These are phyloP conservation scores for Dasyornis broadbenti DNA, from an alignment of 2,113 vertebrate species.

Conservation along the genomic window DNA sequence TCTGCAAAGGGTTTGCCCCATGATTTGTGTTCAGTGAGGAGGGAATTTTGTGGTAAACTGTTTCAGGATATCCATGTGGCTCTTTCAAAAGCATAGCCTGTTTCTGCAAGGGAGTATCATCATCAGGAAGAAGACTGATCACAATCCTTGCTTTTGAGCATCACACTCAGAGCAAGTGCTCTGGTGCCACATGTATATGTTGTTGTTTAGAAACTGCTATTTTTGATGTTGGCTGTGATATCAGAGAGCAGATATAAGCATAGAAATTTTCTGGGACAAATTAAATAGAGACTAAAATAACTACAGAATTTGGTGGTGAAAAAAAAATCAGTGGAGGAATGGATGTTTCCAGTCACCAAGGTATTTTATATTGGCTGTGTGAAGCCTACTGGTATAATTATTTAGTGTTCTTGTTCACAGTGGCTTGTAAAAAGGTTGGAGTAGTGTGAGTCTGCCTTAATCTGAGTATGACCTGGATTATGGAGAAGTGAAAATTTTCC, in stretches of 20 bases:
- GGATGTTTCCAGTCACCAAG: not conserved
- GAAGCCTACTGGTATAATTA: not conserved
- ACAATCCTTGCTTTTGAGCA: not conserved
- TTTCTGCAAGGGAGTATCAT: not conserved
- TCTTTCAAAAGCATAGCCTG: not conserved
- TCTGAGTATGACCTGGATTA: not conserved
- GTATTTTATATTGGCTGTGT: not conserved
- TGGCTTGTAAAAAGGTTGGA: not conserved
- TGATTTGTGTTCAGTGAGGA: accelerated
- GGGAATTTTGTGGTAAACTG: not conserved
- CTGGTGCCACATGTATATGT: no score
- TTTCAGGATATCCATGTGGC: not conserved
- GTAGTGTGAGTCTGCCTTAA: not conserved
- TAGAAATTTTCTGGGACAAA: not conserved
- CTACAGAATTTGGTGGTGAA: not conserved
- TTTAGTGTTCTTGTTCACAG: not conserved
- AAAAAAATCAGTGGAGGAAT: not conserved
- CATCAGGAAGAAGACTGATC: not conserved
- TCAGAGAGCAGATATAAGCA: not conserved
- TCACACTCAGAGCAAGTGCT: not conserved
- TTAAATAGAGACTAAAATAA: not conserved
- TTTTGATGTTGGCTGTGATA: not conserved
- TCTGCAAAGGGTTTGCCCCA: not conserved
- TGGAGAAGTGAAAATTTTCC: not conserved
- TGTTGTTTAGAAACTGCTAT: not conserved